Evolutionary conservation across 1,140 invertebrate genomes (phyloP).

Genomic region (Drosophila persimilis): DNA sequence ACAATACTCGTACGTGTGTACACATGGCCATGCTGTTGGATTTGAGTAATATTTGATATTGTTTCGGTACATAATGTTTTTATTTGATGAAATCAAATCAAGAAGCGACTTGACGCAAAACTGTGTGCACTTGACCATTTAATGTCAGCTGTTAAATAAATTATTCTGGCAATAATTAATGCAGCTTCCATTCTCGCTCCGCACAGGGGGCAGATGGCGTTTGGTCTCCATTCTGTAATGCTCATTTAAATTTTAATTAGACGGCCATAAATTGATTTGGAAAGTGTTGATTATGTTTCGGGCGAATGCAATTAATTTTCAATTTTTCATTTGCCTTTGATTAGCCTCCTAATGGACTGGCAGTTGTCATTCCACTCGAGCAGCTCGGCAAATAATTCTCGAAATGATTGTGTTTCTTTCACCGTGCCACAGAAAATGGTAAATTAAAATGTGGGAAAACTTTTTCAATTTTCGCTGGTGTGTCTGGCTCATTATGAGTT

Average conservation of each 20-base stretch:
- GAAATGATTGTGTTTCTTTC: constrained; percentile 4
- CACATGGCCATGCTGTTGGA: neutral
- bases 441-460: constrained; percentile 24
- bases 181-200: constrained; percentile 15
- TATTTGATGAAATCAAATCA: constrained; percentile 40
- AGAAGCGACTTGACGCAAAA: constrained; percentile 14
- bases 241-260: constrained; percentile 21
- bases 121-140: constrained; percentile 18
- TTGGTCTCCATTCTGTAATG: neutral
- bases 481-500: constrained; percentile 39
- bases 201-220: neutral
- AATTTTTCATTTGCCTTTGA: constrained; percentile 13
- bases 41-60: constrained; percentile 36
- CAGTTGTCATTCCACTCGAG: constrained; percentile 1
- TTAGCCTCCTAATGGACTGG: constrained; percentile 23
- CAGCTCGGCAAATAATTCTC: neutral
- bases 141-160: constrained; percentile 53
- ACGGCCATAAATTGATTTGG: constrained; percentile 7
- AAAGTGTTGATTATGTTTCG: constrained; percentile 23
- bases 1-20: too few relatives aligned
- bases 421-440: neutral
- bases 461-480: constrained; percentile 49
- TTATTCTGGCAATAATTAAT: constrained; percentile 32
- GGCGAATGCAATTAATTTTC: constrained; percentile 5
- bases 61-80: constrained; percentile 40